Percentiles rank a stretch among this genome's conserved stretches.
These are phyloP conservation scores for Acropternis orthonyx DNA, from an alignment of 2,797 vertebrate genomes.

Conservation along the genomic window DNA sequence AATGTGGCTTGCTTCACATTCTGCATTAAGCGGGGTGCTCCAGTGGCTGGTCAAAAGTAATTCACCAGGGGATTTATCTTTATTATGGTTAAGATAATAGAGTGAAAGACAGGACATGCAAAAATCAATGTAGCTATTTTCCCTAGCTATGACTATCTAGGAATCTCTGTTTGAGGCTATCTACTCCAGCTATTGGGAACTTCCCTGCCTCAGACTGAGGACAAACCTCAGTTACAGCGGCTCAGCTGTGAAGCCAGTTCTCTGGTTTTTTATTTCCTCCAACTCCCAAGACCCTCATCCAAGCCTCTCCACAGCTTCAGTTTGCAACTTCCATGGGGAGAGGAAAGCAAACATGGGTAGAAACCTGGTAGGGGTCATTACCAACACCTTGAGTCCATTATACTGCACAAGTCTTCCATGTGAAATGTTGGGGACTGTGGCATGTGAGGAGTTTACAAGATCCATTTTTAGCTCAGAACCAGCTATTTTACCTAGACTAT, in stretches of 20 bases:
- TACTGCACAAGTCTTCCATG: background rate
- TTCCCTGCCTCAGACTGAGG: background rate
- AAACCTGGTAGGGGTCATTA: background rate
- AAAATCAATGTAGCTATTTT: background rate
- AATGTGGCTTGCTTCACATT: background rate
- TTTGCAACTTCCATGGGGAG: background rate
- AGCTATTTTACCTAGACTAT: background rate
- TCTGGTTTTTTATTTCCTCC: background rate
- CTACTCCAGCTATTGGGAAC: background rate
- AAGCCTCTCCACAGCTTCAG: background rate
- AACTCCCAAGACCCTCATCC: background rate
- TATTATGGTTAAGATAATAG: background rate
- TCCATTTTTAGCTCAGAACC: background rate
- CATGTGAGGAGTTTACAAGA: background rate
- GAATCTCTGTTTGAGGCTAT: background rate
- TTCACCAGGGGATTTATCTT: background rate
- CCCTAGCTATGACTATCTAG: background rate
- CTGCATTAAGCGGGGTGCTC: background rate
- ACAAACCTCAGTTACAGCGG: background rate
- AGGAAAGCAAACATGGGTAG: background rate
- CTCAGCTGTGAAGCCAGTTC: background rate
- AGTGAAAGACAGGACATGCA: background rate
- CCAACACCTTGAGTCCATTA: background rate
- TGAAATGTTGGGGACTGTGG: background rate
- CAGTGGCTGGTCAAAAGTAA: background rate